Evolutionary conservation across 2,888 invertebrate genomes (phyloP), one percentile per base, ranked within the genome.

Genomic region (Hirtodrosophila histrioides): DNA sequence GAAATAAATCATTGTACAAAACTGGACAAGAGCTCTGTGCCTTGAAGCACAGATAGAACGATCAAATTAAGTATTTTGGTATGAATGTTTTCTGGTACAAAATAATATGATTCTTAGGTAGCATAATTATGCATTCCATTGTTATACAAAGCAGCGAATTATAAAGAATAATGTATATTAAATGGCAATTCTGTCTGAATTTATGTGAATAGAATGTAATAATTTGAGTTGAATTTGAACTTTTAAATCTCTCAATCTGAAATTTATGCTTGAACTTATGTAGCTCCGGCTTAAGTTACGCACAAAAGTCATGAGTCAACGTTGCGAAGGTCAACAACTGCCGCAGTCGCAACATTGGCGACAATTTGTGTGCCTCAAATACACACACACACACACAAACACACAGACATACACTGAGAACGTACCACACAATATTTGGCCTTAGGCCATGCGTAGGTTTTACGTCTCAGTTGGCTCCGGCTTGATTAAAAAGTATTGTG

Each of bases 401-500:
- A 56, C 11, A 36, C 49, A 64, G 24, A 72, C 55, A 33, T 8
- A 60, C 29, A 45, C 51, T 33, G 33, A n/a, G n/a, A 50, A 23
- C 60, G 44, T 67, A 74, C 74, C 78, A 77, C 69, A 69, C 74
- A 78, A 56, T 83, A 69, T 79, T 88, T 73, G 84, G 82, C 84
- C 88, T 83, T 79, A 73, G 63, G 68, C 70, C 46, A 50, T 83
- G 82, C 86, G 82, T 83, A 88, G 82, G 82, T 61, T 68, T 76
- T 43, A 66, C 69, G 63, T 53, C 73, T 64, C 53, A 46, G 67
- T 68, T 78, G 55, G 63, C 67, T 77, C n/a, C 24, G 56, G 61
- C 80, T 86, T 88, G 86, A 88, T 82, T 88, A 79, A 75, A 76
- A 64, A 66, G 69, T 68, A 80, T 69, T 85, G 77, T 81, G 78